Percentiles rank a stretch among this genome's conserved stretches.
Evolutionary conservation across 1,140 invertebrate species (phyloP).

Genomic region (Polypedilum pembai): DNA sequence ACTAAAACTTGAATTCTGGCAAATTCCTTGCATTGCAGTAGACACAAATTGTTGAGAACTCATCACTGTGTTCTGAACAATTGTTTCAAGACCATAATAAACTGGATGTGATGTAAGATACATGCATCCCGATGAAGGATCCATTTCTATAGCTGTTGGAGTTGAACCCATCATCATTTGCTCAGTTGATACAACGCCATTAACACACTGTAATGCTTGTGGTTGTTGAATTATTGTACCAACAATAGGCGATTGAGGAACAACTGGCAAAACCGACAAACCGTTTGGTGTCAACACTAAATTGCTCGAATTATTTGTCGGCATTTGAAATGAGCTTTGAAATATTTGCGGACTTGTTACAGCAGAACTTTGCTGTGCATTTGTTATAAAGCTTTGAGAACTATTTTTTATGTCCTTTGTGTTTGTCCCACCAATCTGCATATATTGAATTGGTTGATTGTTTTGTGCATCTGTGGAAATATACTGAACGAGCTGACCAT

Average conservation of each 20-base stretch:
- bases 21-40: constrained; percentile 65
- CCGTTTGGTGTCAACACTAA: constrained; percentile 1
- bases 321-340: constrained; percentile 5
- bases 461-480: constrained; percentile 8
- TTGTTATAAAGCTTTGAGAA: constrained; percentile 1
- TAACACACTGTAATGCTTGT: constrained; percentile 50
- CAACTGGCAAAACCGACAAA: neutral
- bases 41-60: constrained; percentile 73
- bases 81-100: constrained; percentile 73
- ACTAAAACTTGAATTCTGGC: constrained; percentile 67
- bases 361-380: neutral
- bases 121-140: constrained; percentile 55
- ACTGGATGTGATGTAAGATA: constrained; percentile 61
- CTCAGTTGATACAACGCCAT: constrained; percentile 49
- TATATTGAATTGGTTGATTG: constrained; percentile 3
- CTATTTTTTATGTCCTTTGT: neutral
- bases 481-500: neutral
- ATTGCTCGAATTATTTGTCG: neutral
- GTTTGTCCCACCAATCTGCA: neutral
- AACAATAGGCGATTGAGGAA: constrained; percentile 32
- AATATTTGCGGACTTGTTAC: constrained; percentile 39
- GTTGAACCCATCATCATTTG: constrained; percentile 57
- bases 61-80: constrained; percentile 78
- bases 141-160: constrained; percentile 57
- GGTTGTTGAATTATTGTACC: constrained; percentile 58